Percentiles rank a stretch among this genome's conserved stretches.
phyloP scores from a whole-genome alignment of 1,140 invertebrate genomes.

The Caligus rogercresseyi region DNA sequence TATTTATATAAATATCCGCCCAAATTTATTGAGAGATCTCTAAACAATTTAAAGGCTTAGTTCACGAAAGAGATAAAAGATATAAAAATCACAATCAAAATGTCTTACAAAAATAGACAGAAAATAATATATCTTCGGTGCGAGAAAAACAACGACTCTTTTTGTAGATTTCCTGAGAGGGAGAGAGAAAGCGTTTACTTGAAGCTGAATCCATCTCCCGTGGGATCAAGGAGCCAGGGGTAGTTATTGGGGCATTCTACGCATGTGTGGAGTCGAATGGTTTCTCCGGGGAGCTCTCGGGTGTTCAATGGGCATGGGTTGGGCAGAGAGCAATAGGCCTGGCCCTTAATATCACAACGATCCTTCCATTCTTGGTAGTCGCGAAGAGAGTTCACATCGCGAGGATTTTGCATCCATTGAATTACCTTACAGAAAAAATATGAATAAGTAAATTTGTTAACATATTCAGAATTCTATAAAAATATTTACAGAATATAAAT shows the following conservation, averaged over 20 bases:
- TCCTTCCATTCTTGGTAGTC: conserved; percentile 91
- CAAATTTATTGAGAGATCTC: too few relatives aligned
- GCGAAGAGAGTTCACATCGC: conserved; percentile 58
- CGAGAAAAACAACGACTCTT: too few relatives aligned
- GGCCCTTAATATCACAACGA: conserved; percentile 81
- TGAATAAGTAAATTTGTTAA: not conserved
- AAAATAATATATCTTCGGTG: too few relatives aligned
- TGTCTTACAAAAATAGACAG: too few relatives aligned
- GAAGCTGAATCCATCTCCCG: conserved; percentile 70
- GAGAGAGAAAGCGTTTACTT: conserved; percentile 18
- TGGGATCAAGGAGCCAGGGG: conserved; percentile 80
- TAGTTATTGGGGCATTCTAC: conserved; percentile 81
- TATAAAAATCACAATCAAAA: too few relatives aligned
- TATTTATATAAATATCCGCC: too few relatives aligned
- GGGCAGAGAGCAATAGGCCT: conserved; percentile 72
- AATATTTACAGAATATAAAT: not conserved
- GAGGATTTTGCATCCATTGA: conserved; percentile 94
- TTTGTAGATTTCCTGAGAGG: too few relatives aligned
- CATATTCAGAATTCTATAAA: not conserved
- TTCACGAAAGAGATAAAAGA: too few relatives aligned
- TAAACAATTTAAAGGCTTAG: too few relatives aligned
- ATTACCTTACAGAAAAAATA: conserved; percentile 43
- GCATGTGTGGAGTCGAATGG: conserved; percentile 78
- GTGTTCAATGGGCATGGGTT: conserved; percentile 76
- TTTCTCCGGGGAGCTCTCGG: conserved; percentile 73